These are phyloP conservation scores for Agriotes lineatus DNA, from an alignment of 2,888 invertebrate species.

Conservation along the genomic window DNA sequence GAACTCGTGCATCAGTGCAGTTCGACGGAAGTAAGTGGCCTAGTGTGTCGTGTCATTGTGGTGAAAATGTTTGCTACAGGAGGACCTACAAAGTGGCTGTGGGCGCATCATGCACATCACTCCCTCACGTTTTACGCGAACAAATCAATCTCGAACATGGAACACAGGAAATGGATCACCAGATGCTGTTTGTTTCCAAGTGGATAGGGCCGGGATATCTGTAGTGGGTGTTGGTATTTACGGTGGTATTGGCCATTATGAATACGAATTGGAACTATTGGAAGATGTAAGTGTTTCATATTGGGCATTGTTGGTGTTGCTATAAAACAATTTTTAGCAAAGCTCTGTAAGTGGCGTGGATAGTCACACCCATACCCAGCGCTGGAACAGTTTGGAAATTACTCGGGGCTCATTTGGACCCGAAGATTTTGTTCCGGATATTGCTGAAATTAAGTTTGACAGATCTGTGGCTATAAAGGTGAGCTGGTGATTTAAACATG, in stretches of 20 bases:
- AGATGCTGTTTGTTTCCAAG: constrained; percentile 95
- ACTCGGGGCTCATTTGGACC: constrained; percentile 87
- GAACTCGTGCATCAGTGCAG: constrained; percentile 87
- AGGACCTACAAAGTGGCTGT: constrained; percentile 79
- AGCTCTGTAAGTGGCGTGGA: constrained; percentile 68
- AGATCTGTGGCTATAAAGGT: constrained; percentile 88
- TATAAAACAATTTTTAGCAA: no score
- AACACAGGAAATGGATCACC: constrained; percentile 97
- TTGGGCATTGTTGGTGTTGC: no score
- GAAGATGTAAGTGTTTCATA: constrained; percentile 74
- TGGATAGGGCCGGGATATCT: constrained; percentile 90
- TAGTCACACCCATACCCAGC: constrained; percentile 74
- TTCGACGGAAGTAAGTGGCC: constrained; percentile 77
- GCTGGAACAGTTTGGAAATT: constrained; percentile 91
- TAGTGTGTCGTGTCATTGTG: background rate
- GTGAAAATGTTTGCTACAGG: constrained; percentile 58
- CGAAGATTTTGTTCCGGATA: constrained; percentile 88
- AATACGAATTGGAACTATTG: constrained; percentile 91
- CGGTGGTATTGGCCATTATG: constrained; percentile 89
- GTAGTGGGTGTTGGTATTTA: constrained; percentile 92
- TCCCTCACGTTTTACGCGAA: constrained; percentile 90
- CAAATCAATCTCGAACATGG: constrained; percentile 93
- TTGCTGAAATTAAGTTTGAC: constrained; percentile 92
- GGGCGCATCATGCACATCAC: constrained; percentile 87
- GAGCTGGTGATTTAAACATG: constrained; percentile 39